Base-by-base conservation (phyloP, 92 coral and sea anemone species). In the Pocillopora meandrina region DNA sequence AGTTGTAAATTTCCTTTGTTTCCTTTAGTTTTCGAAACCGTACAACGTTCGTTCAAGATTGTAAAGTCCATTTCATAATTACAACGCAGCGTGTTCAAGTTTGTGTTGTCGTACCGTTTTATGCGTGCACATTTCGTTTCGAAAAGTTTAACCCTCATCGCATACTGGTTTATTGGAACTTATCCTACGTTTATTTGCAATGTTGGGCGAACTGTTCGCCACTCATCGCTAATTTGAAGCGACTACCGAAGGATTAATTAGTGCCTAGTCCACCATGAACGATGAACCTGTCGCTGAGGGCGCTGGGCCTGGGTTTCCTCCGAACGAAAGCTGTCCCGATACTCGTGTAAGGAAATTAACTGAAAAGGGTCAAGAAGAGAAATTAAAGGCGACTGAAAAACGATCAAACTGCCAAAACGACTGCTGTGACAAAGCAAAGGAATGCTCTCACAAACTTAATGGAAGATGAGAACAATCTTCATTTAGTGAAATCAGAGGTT, bases 341-440 rank as follows among this genome's bases (percentile, higher is more conserved):
- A 77, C 74, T 79, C 75, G 74, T 21, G 74, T 17, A 36, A 16
- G 84, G 17, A 65, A 52, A 65, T 52, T 20, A 21, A 79, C 84
- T 5, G 84, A 79, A 65, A 79, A 79, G 58, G 84, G 61, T 42
- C 67, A 60, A 56, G 58, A 78, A 73, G 77, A 85, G 19, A 70
- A 78, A 70, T 76, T 78, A 59, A 63, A 63, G 67, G 75, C 86
- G 92, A 17, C 92, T 89, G 56, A 89, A 77, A 80, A 34, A 74
- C 56, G 78, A 77, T 66, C 89, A 77, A 80, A 84, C 85, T 12
- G 71, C 87, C 31, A 74, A 87, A 52, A 67, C 83, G 76, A 16
- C 74, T 82, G 93, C 93, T 12, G 93, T 83, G 13, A 34, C 93
- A 65, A 74, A 71, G 21, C 75, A 87, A 78, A 78, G 93, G 61